A percentile compares a stretch with the other conserved stretches of the same genome.
phyloP scores from a whole-genome alignment of 2,888 invertebrate genomes.

The Spialia ferax region DNA sequence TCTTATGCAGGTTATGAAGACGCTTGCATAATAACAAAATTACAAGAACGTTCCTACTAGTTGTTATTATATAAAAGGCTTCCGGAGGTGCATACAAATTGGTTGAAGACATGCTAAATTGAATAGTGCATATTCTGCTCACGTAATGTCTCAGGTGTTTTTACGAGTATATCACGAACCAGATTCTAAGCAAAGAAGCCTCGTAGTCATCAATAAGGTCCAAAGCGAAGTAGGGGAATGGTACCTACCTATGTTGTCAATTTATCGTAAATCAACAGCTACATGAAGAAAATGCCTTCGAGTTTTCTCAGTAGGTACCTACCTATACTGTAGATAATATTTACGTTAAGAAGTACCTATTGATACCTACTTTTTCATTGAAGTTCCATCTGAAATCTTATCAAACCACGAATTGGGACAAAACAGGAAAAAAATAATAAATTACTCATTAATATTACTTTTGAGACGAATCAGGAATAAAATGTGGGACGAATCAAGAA shows the following conservation, averaged over 20 bases:
- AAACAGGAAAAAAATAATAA: no score
- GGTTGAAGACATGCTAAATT: conserved; percentile 30
- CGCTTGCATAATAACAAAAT: conserved; percentile 25
- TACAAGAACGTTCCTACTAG: conserved; percentile 4
- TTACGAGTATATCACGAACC: background rate
- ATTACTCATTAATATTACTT: no score
- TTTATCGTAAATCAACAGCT: no score
- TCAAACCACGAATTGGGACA: no score
- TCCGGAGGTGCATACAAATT: conserved; percentile 36
- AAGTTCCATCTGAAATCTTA: no score
- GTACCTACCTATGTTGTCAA: background rate
- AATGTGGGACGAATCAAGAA: no score
- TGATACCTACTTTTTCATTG: no score
- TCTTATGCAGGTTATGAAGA: conserved; percentile 6
- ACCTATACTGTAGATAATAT: no score
- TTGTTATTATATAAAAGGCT: conserved; percentile 27
- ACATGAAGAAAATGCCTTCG: no score
- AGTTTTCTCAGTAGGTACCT: no score
- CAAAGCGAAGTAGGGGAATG: background rate
- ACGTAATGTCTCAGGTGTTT: conserved; percentile 17
- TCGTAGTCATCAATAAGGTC: background rate
- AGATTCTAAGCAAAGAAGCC: background rate
- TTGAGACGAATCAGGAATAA: no score
- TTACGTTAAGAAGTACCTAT: no score
- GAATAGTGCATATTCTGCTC: conserved; percentile 3